Evolutionary conservation across 2,888 invertebrate genomes (phyloP).

Genomic region (Cephus pulcher): DNA sequence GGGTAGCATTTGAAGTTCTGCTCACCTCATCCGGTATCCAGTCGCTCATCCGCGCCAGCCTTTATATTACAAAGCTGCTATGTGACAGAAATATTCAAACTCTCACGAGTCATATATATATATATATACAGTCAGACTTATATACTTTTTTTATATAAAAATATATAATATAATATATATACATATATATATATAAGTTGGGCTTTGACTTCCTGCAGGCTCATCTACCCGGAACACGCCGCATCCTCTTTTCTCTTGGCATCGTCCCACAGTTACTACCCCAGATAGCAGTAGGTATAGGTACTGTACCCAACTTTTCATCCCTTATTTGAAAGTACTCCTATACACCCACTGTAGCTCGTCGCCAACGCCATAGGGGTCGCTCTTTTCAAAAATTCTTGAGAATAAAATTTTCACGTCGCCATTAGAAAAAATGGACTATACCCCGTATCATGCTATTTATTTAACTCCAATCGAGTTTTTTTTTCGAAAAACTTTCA

Average conservation of each 20-base stretch:
- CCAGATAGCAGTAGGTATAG: not conserved
- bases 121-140: not conserved
- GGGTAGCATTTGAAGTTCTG: not conserved
- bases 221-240: not conserved
- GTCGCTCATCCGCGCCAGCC: not conserved
- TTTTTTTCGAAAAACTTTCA: not conserved
- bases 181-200: too few relatives aligned
- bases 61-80: slow-evolving; percentile 22
- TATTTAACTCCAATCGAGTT: not conserved
- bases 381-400: not conserved
- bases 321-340: not conserved
- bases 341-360: not conserved
- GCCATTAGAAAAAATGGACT: not conserved
- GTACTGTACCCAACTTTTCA: not conserved
- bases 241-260: not conserved
- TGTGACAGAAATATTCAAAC: slow-evolving; percentile 46
- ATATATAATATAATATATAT: too few relatives aligned
- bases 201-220: too few relatives aligned
- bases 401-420: not conserved
- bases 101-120: slow-evolving; percentile 21
- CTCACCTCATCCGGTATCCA: not conserved
- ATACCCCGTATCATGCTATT: too few relatives aligned
- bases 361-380: not conserved
- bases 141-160: too few relatives aligned
- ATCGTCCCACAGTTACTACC: not conserved